Base-by-base conservation (phyloP, 2,113 vertebrate species). In the Tyto alba region DNA sequence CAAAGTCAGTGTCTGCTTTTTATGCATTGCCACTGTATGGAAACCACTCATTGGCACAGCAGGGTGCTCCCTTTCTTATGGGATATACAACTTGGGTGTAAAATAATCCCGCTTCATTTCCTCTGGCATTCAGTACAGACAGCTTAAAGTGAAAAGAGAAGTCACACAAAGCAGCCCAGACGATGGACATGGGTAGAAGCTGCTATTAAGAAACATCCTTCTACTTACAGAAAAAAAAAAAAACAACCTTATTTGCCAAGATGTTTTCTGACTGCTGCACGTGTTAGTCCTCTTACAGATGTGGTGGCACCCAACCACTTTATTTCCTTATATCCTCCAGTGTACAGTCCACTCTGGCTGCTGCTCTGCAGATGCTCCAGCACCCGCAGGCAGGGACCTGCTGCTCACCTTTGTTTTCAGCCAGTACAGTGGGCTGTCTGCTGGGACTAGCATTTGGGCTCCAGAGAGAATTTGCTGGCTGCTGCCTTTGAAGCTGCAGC, bases 41-140 rank as follows among this genome's bases (percentile, higher is more conserved):
- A 97, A 97, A 93, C 96, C 96, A 96, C 86, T 96, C 96, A 93
- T 25, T 97, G 96, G 89, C 97, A 97, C 96, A 57, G 85, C 30
- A 41, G 95, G 94, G 60, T 90, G 87, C 81, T 96, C 73, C 90
- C 92, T 97, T 98, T 96, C 97, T 91, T 88, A 90, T 3, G 72
- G 95, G 75, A 57, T 84, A 63, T 91, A 93, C 85, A 89, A 89
- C 89, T 95, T 97, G 96, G 93, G 95, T 96, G 94, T 95, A 96
- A 97, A 97, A 95, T 93, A 93, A 96, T 93, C 92, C 94, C 73
- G 55, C 95, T 93, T 97, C 48, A 48, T 96, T 92, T 95, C 75
- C 95, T 90, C 76, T 62, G 69, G 76, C 85, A 55, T 69, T 97
- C 78, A 21, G 66, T 85, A 93, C 79, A 90, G 95, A 86, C 68